A percentile compares a stretch with the other conserved stretches of the same genome.
These are phyloP conservation scores for Athalia circularis DNA, from an alignment of 2,888 invertebrate species.

Conservation along the genomic window DNA sequence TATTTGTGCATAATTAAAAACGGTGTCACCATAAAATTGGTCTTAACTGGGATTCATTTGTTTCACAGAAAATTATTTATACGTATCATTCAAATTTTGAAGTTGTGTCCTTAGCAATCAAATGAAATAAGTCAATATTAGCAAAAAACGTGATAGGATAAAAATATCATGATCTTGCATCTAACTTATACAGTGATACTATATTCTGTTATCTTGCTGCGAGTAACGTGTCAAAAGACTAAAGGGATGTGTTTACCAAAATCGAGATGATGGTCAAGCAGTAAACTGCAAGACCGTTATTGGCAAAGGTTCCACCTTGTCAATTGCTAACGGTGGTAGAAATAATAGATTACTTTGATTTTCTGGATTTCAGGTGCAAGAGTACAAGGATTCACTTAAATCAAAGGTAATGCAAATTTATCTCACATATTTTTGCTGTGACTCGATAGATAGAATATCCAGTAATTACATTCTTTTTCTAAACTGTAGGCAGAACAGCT, in stretches of 20 bases:
- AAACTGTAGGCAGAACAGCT: conserved; percentile 85
- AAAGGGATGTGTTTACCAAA: conserved; percentile 45
- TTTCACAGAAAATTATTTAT: too few relatives aligned
- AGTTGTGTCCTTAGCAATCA: too few relatives aligned
- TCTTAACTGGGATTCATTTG: too few relatives aligned
- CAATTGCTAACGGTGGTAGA: neutral
- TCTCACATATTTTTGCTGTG: neutral
- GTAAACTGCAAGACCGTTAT: neutral
- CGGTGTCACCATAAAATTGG: too few relatives aligned
- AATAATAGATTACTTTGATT: conserved; percentile 35
- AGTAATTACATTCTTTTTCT: neutral
- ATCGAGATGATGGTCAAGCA: conserved; percentile 15
- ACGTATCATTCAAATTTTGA: too few relatives aligned
- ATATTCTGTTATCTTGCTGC: conserved; percentile 45
- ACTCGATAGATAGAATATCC: neutral
- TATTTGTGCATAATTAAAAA: too few relatives aligned
- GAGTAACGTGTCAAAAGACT: conserved; percentile 46
- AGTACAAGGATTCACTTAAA: conserved; percentile 92
- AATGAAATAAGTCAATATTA: too few relatives aligned
- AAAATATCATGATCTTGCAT: neutral
- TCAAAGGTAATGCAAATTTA: conserved; percentile 77
- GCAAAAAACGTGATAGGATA: too few relatives aligned
- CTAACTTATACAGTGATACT: neutral
- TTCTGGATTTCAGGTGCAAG: conserved; percentile 83
- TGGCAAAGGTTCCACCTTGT: neutral